A percentile compares a stretch with the other conserved stretches of the same genome.
phyloP scores from a whole-genome alignment of 1,140 invertebrate species.

The Hypothenemus hampei region DNA sequence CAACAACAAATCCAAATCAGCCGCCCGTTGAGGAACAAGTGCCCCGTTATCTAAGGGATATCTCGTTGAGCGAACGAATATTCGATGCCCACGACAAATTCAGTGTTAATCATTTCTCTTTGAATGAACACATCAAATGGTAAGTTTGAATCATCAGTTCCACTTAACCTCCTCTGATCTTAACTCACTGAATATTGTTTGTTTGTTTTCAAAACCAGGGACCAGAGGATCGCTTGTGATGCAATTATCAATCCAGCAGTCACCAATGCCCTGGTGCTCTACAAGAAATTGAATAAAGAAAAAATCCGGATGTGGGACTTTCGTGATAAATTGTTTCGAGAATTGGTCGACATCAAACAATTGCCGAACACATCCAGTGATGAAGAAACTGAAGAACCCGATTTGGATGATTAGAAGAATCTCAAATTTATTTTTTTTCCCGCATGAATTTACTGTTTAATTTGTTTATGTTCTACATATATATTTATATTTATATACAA shows the following conservation, averaged over 20 bases:
- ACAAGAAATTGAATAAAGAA: constrained; percentile 14
- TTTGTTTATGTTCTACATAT: too few relatives aligned
- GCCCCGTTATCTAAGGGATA: constrained; percentile 9
- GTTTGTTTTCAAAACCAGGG: constrained; percentile 1
- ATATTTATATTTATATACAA: too few relatives aligned
- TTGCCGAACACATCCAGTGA: constrained; percentile 14
- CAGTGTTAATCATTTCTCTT: constrained; percentile 1
- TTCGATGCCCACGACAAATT: constrained; percentile 15
- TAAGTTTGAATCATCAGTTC: constrained; percentile 2
- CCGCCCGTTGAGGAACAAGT: constrained; percentile 9
- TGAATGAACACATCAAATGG: constrained; percentile 20
- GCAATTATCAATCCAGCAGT: constrained; percentile 7
- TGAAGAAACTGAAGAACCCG: constrained; percentile 18
- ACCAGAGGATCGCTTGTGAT: constrained; percentile 14
- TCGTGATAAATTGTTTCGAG: constrained; percentile 10
- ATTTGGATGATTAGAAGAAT: constrained; percentile 11
- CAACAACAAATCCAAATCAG: neutral
- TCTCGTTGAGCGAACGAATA: constrained; percentile 10
- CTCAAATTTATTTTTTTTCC: neutral
- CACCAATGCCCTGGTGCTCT: constrained; percentile 6
- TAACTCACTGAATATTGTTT: neutral
- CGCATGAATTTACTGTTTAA: too few relatives aligned
- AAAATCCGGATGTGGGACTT: constrained; percentile 17
- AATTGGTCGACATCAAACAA: constrained; percentile 18
- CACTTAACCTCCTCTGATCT: neutral